A percentile compares a stretch with the other conserved stretches of the same genome.
phyloP scores from a whole-genome alignment of 2,888 invertebrate species.

The Pimpla rufipes region DNA sequence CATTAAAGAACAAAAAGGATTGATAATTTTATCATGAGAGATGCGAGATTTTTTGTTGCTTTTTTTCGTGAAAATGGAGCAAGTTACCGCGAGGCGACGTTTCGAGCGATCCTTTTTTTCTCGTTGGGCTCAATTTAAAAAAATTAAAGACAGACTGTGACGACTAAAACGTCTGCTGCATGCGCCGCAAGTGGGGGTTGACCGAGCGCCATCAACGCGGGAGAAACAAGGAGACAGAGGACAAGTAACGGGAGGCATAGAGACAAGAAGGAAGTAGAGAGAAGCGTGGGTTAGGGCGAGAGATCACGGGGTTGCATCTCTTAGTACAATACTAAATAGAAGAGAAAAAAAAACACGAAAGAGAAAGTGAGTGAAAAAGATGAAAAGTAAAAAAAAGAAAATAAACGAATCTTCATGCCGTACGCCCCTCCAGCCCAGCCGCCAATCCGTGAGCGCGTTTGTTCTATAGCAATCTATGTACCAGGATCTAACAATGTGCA shows the following conservation, averaged over 20 bases:
- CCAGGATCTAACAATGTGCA: conserved; percentile 59
- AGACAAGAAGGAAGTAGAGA: conserved; percentile 14
- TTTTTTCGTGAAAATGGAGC: neutral
- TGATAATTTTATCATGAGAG: neutral
- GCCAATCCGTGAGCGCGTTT: conserved; percentile 58
- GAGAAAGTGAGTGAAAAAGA: conserved; percentile 32
- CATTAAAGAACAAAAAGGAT: neutral
- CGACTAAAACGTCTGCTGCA: neutral
- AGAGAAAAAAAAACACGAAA: conserved; percentile 34
- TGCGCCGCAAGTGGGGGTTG: neutral
- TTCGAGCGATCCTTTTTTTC: neutral
- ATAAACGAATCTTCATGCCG: conserved; percentile 61
- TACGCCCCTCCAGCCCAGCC: conserved; percentile 71
- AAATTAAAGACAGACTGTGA: conserved; percentile 8
- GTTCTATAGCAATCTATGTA: conserved; percentile 53
- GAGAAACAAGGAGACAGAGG: conserved; percentile 8
- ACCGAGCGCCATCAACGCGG: conserved; percentile 23
- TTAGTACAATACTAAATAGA: neutral
- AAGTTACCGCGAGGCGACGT: conserved; percentile 11
- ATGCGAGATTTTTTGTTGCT: neutral
- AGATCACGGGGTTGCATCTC: conserved; percentile 43
- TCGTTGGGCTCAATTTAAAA: conserved; percentile 1
- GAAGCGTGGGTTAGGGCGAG: conserved; percentile 54
- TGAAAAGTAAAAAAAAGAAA: conserved; percentile 42
- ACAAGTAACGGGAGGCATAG: conserved; percentile 1